phyloP scores from a whole-genome alignment of 2,113 vertebrate genomes.

The Corythaeola cristata region DNA sequence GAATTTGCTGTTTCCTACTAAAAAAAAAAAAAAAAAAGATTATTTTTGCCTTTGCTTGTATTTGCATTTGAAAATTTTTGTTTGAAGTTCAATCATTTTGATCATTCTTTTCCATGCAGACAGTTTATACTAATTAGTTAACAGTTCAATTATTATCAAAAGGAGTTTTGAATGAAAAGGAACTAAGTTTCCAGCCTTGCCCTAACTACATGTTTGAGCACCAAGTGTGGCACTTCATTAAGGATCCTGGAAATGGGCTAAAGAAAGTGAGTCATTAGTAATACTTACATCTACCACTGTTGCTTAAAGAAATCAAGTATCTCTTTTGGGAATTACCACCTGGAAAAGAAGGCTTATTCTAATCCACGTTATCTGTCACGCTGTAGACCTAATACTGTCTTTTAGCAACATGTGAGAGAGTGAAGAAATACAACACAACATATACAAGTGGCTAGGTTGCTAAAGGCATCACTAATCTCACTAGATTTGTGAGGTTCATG shows the following conservation, averaged over 20 bases:
- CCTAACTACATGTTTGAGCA: background rate
- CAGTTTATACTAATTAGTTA: conserved; percentile 57
- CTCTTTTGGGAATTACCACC: conserved; percentile 11
- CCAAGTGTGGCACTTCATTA: background rate
- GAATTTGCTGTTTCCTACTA: background rate
- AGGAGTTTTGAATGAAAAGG: conserved; percentile 35
- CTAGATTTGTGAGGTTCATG: background rate
- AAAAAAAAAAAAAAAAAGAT: background rate
- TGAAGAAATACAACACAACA: background rate
- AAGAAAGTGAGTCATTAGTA: conserved; percentile 11
- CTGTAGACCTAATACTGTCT: background rate
- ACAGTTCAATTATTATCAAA: conserved; percentile 57
- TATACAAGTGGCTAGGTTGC: background rate
- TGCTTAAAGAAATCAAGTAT: background rate
- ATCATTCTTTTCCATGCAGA: background rate
- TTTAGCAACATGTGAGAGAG: background rate
- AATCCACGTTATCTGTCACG: conserved; percentile 26
- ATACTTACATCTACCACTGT: background rate
- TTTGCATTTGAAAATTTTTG: background rate
- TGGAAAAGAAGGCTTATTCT: background rate
- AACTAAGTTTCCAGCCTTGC: background rate
- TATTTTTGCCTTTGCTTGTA: background rate
- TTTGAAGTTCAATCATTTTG: conserved; percentile 34
- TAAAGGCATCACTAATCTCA: background rate
- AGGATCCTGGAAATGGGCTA: background rate